A percentile compares a stretch with the other conserved stretches of the same genome.
Conservation (phyloP, 2,797 vertebrate species). For the Lemur catta region DNA sequence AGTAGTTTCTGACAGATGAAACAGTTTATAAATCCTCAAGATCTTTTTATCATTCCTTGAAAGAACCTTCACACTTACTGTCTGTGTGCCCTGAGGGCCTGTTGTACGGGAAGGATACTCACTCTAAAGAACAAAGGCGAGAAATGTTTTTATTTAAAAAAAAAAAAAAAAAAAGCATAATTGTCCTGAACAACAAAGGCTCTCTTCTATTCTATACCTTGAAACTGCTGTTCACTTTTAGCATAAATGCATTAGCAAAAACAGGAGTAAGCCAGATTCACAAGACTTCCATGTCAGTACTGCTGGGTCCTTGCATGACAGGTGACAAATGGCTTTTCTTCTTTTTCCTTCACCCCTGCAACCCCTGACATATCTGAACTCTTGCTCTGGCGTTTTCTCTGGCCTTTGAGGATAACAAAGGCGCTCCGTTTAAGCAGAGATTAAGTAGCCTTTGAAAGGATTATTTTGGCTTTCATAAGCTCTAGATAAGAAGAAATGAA, state of each 20-base stretch:
- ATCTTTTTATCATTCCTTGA: constrained; percentile 30
- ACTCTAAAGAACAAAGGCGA: background rate
- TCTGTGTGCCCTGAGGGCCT: background rate
- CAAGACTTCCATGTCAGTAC: background rate
- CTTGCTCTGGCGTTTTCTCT: background rate
- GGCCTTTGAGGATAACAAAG: constrained; percentile 30
- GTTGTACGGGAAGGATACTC: background rate
- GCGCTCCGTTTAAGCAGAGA: background rate
- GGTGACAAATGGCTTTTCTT: constrained; percentile 9
- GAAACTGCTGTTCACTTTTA: background rate
- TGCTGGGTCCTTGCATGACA: background rate
- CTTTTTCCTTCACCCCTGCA: background rate
- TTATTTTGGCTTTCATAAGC: background rate
- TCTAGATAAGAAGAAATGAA: background rate
- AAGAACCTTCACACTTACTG: background rate
- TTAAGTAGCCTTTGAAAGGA: background rate
- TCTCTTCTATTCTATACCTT: background rate
- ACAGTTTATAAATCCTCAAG: constrained; percentile 57
- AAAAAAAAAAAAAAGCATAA: background rate
- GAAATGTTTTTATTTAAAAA: background rate
- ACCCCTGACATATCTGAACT: constrained; percentile 4
- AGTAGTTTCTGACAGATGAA: constrained; percentile 66
- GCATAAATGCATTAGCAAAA: background rate
- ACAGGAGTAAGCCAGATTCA: background rate
- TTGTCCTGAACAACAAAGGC: background rate